These are phyloP conservation scores for Acheta domesticus DNA, from an alignment of 2,888 invertebrate genomes.

Conservation along the genomic window DNA sequence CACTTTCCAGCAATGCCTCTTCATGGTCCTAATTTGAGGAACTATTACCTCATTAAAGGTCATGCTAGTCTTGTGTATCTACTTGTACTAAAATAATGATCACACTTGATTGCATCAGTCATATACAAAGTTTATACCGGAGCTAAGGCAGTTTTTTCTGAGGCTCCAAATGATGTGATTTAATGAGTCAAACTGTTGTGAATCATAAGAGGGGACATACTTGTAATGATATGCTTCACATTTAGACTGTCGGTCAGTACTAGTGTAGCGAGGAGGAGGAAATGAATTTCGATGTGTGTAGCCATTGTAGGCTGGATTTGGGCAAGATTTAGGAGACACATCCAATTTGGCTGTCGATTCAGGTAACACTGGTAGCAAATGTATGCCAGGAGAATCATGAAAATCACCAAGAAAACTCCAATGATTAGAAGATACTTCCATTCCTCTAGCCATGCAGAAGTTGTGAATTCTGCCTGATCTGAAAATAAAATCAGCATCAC, in stretches of 20 bases:
- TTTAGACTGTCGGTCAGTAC: slow-evolving; percentile 26
- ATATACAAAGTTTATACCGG: slow-evolving; percentile 28
- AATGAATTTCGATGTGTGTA: slow-evolving; percentile 38
- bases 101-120: neutral
- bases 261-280: slow-evolving; percentile 39
- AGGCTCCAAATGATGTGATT: slow-evolving; percentile 30
- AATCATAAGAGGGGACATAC: slow-evolving; percentile 38
- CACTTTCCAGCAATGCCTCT: slow-evolving; percentile 3
- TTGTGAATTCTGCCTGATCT: slow-evolving; percentile 56
- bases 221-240: slow-evolving; percentile 38
- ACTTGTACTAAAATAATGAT: slow-evolving; percentile 27
- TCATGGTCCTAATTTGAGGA: slow-evolving; percentile 18
- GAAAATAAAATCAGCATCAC: slow-evolving; percentile 81
- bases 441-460: slow-evolving; percentile 19
- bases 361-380: slow-evolving; percentile 22
- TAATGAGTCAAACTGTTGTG: slow-evolving; percentile 26
- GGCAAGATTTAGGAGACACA: slow-evolving; percentile 28
- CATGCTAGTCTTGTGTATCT: slow-evolving; percentile 22
- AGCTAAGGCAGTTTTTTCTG: slow-evolving; percentile 34
- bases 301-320: slow-evolving; percentile 29
- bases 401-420: neutral
- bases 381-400: neutral
- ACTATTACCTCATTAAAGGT: slow-evolving; percentile 18
- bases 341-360: slow-evolving; percentile 34
- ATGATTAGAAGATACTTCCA: slow-evolving; percentile 11